Evolutionary conservation across 2,113 vertebrate species (phyloP).

Genomic region (Artemisiospiza belli): DNA sequence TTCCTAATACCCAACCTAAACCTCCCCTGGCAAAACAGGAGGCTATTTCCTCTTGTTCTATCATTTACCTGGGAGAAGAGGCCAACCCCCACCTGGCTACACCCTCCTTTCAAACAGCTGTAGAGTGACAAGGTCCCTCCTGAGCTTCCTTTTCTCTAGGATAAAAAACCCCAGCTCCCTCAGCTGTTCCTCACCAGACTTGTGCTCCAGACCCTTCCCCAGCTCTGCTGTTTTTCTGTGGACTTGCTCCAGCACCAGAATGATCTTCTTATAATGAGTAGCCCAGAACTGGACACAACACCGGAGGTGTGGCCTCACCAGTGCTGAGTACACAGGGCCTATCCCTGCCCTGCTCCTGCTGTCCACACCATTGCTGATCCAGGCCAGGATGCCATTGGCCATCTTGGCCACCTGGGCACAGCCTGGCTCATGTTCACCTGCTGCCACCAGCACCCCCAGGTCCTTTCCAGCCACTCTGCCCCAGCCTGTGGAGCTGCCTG

Average conservation of each 20-base stretch:
- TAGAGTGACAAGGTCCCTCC: too few species aligned
- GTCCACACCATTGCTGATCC: not conserved
- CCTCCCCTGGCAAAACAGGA: not conserved
- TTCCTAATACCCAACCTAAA: not conserved
- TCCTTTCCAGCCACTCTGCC: not conserved
- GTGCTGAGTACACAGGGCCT: accelerated
- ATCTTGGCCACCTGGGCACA: not conserved
- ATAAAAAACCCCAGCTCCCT: not conserved
- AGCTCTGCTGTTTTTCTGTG: not conserved
- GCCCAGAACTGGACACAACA: not conserved
- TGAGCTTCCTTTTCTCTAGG: not conserved
- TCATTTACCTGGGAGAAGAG: not conserved
- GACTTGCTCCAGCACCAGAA: accelerated
- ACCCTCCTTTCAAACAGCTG: not conserved
- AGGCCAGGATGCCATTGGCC: not conserved
- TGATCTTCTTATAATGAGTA: accelerated
- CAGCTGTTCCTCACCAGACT: not conserved
- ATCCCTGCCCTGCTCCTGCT: not conserved
- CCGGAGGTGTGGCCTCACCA: accelerated
- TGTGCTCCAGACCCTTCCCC: not conserved
- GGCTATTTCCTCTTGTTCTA: not conserved
- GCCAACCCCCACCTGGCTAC: not conserved
- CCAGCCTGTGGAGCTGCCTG: not conserved
- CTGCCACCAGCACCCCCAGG: not conserved
- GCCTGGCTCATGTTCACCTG: not conserved